Percentiles rank a stretch among this genome's conserved stretches.
Conservation (phyloP, 2,113 vertebrate genomes). For the Motacilla tschutschensis region DNA sequence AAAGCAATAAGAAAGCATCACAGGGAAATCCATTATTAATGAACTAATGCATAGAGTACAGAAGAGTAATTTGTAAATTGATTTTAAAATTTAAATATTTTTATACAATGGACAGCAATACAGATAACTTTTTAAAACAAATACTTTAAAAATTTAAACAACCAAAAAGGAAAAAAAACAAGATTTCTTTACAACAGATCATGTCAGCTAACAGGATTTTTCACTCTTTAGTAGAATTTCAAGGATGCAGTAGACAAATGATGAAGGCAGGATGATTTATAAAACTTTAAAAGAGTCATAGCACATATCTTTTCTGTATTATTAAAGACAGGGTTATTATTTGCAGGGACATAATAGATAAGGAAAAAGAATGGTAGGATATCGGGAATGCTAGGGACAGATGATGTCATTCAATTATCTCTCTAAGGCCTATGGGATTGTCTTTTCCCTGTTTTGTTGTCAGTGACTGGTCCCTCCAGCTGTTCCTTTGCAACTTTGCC, state of each 20-base stretch:
- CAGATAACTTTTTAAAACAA: background rate
- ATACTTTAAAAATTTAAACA: background rate
- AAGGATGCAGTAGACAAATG: background rate
- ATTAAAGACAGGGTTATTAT: background rate
- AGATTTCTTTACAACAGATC: background rate
- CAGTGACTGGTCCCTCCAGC: constrained; percentile 16
- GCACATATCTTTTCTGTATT: background rate
- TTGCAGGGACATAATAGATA: background rate
- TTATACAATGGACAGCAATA: background rate
- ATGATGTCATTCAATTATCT: constrained; percentile 27
- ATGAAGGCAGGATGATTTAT: background rate
- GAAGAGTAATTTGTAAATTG: background rate
- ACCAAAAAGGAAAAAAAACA: background rate
- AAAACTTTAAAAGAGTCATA: background rate
- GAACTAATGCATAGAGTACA: background rate
- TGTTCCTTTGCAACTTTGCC: constrained; percentile 37
- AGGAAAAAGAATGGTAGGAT: background rate
- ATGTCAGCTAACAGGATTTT: background rate
- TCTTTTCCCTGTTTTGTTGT: constrained; percentile 28
- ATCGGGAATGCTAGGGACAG: background rate
- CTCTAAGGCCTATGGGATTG: background rate
- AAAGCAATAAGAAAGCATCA: background rate
- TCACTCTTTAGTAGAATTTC: background rate
- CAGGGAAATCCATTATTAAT: constrained; percentile 7
- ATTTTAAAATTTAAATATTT: constrained; percentile 1